A percentile compares a stretch with the other conserved stretches of the same genome.
These are phyloP conservation scores for Oceanodroma leucorhoa DNA, from an alignment of 2,797 vertebrate genomes.

Conservation along the genomic window DNA sequence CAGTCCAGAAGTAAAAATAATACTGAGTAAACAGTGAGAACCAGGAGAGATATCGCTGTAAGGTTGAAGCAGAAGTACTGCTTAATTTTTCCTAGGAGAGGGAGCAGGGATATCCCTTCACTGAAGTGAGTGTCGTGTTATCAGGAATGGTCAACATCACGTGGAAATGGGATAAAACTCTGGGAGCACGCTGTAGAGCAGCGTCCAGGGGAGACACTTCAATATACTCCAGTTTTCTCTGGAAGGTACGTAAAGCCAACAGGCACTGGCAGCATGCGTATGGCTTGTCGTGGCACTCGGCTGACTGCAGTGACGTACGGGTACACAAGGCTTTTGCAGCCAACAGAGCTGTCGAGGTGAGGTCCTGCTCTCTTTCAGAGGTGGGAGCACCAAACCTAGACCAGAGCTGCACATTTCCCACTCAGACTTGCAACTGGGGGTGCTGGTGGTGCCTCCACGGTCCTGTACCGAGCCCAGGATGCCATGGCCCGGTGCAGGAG, in stretches of 20 bases:
- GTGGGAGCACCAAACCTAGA: accelerated
- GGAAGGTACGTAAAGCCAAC: background rate
- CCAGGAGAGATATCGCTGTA: background rate
- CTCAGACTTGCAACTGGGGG: background rate
- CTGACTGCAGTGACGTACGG: accelerated
- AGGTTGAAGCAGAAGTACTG: background rate
- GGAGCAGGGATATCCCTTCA: background rate
- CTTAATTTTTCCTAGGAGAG: background rate
- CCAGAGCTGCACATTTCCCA: background rate
- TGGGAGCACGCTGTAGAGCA: background rate
- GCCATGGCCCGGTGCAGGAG: background rate
- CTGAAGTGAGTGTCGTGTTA: background rate
- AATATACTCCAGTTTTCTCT: background rate
- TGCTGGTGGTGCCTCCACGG: background rate
- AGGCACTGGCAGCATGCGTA: background rate
- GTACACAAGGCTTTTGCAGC: background rate
- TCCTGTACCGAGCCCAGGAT: accelerated
- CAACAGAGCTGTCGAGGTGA: background rate
- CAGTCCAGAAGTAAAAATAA: background rate
- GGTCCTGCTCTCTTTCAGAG: background rate
- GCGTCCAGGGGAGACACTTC: background rate
- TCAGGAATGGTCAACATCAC: background rate
- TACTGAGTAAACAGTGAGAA: background rate
- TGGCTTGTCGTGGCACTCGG: accelerated
- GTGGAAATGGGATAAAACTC: background rate